Evolutionary conservation across 2,888 invertebrate genomes (phyloP), one percentile per base, ranked within the genome.

Genomic region (Andrena praecox): DNA sequence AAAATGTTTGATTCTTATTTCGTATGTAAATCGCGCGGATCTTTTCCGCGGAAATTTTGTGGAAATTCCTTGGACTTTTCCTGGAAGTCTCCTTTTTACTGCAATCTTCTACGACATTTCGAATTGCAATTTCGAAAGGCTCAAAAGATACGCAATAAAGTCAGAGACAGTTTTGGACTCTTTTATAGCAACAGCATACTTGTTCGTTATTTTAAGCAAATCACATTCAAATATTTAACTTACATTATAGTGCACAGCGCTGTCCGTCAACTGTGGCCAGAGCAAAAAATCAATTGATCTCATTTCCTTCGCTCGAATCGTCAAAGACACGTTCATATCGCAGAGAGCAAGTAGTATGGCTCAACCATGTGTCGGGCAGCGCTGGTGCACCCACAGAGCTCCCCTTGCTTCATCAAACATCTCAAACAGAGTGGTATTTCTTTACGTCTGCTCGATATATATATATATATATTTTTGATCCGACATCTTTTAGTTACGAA

Each of bases 401-500:
- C 52, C 6, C 52, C 8, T 20, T 20, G 20, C 0, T 52, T 52
- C 20, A 52, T n/a, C 20, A 20, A 20, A 52, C 20, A 0, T 20
- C 20, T 52, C 52, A 20, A 52, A 7, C 52, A 52, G 20, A 20
- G 8, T 8, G 6, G 12, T 27, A 12, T 56, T 56, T 10, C 52
- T 56, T 24, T 24, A 24, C 24, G 42, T 42, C 42, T 12, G 42
- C 42, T 42, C 0, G 12, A 42, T 42, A 42, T 42, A 42, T 42
- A 42, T 42, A 42, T 42, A 33, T 31, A 31, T 29, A 29, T 29
- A 29, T 31, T 12, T 42, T 31, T 31, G n/a, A 27, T 2, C 24
- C 8, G n/a, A n/a, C 60, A 62, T 62, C 35, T 62, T 50, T 77
- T 74, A 67, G 59, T 64, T 63, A 48, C 62, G 7, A 48, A 68